A percentile compares a stretch with the other conserved stretches of the same genome.
These are phyloP conservation scores for Phyllotreta striolata DNA, from an alignment of 2,888 invertebrate species.

Conservation along the genomic window DNA sequence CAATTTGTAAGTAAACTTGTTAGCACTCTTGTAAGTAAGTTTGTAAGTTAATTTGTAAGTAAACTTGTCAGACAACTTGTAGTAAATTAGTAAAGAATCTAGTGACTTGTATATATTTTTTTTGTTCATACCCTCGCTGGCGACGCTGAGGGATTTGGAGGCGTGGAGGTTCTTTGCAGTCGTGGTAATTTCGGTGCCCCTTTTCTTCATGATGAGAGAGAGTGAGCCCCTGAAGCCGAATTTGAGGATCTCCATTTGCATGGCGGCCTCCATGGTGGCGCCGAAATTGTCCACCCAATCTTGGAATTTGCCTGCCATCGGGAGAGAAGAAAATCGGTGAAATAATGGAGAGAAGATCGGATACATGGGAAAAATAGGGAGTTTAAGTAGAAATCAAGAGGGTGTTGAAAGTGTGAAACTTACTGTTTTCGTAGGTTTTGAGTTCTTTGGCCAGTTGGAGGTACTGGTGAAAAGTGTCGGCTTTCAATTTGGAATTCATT, in stretches of 20 bases:
- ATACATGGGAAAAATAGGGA: too few species aligned
- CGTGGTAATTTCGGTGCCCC: too few species aligned
- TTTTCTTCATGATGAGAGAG: background rate
- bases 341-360: too few species aligned
- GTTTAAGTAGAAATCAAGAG: too few species aligned
- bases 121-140: conserved; percentile 14
- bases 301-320: conserved; percentile 65
- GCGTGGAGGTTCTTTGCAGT: too few species aligned
- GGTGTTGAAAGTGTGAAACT: background rate
- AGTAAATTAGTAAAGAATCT: too few species aligned
- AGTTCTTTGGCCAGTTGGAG: conserved; percentile 77
- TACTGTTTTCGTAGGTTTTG: conserved; percentile 66
- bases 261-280: conserved; percentile 69
- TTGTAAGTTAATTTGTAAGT: too few species aligned
- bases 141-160: background rate
- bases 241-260: conserved; percentile 74
- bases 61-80: too few species aligned
- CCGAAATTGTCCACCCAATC: conserved; percentile 75
- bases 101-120: too few species aligned
- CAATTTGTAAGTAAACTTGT: too few species aligned
- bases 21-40: too few species aligned
- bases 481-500: conserved; percentile 75
- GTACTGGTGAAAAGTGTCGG: conserved; percentile 81
- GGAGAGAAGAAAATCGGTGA: conserved; percentile 7
- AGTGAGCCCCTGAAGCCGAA: conserved; percentile 52